These are phyloP conservation scores for Teleopsis dalmanni DNA, from an alignment of 1,140 invertebrate species.

Conservation along the genomic window DNA sequence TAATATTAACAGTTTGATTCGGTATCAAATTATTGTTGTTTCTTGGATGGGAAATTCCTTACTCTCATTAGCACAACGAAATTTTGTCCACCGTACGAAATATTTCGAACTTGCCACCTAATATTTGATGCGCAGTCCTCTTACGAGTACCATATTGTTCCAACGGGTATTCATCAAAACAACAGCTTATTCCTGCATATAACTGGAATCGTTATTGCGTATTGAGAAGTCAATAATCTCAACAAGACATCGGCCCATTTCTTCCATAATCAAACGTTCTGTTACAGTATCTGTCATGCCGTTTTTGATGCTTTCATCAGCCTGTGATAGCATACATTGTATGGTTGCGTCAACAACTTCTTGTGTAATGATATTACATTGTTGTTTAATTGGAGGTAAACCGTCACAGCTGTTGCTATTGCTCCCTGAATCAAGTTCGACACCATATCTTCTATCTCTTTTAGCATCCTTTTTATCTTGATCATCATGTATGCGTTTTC, in stretches of 20 bases:
- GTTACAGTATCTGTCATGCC: constrained; percentile 62
- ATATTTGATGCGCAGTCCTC: too few relatives aligned
- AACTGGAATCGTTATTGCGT: constrained; percentile 30
- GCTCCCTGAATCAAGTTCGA: constrained; percentile 2
- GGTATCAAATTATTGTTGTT: too few relatives aligned
- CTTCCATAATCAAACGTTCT: constrained; percentile 82
- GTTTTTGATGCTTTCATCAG: constrained; percentile 70
- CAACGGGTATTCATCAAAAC: too few relatives aligned
- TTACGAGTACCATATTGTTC: too few relatives aligned
- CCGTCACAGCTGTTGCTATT: constrained; percentile 13
- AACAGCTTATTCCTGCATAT: constrained; percentile 12
- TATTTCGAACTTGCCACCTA: not conserved
- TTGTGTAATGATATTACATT: constrained; percentile 81
- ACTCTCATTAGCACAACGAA: too few relatives aligned
- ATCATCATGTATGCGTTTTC: constrained; percentile 10
- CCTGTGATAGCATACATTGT: constrained; percentile 88
- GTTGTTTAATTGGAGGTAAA: constrained; percentile 55
- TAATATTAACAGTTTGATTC: too few relatives aligned
- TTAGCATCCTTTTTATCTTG: constrained; percentile 5
- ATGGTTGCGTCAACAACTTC: constrained; percentile 94
- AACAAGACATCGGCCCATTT: constrained; percentile 88
- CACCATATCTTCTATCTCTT: not conserved
- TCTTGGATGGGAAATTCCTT: too few relatives aligned
- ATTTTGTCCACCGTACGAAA: not conserved
- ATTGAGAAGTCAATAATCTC: constrained; percentile 72